A percentile compares a stretch with the other conserved stretches of the same genome.
These are phyloP conservation scores for Apeltes quadracus DNA, from an alignment of 2,113 vertebrate genomes.

Conservation along the genomic window DNA sequence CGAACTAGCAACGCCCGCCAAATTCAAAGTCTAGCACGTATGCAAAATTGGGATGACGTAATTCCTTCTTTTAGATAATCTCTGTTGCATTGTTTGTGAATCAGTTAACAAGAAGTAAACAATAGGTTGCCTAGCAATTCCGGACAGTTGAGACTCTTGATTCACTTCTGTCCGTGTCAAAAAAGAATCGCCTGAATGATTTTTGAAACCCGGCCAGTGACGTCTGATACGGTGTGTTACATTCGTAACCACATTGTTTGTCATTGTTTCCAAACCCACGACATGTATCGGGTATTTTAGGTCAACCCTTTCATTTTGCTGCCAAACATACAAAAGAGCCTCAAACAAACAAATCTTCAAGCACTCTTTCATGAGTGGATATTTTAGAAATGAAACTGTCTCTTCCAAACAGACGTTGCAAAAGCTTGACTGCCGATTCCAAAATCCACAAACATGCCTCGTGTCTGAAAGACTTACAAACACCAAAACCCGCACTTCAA, in stretches of 20 bases:
- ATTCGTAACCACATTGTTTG: constrained; percentile 44
- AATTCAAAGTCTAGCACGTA: not conserved
- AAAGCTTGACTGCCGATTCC: constrained; percentile 25
- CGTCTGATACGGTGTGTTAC: constrained; percentile 11
- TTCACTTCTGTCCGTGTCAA: constrained; percentile 11
- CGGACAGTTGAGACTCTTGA: not conserved
- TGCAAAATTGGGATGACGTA: not conserved
- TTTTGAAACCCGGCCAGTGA: constrained; percentile 24
- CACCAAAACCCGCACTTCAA: constrained; percentile 51
- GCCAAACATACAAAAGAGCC: constrained; percentile 44
- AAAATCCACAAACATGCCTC: constrained; percentile 36
- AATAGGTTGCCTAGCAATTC: not conserved
- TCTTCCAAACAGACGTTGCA: not conserved
- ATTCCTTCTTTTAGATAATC: not conserved
- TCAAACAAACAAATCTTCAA: constrained; percentile 48
- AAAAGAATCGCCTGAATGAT: constrained; percentile 15
- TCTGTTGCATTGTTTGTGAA: not conserved
- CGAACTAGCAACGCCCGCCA: not conserved
- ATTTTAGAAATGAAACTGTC: constrained; percentile 24
- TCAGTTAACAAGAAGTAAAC: not conserved
- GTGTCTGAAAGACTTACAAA: constrained; percentile 35
- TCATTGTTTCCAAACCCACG: constrained; percentile 44
- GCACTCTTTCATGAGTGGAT: constrained; percentile 14
- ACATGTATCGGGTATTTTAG: constrained; percentile 24
- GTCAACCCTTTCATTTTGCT: constrained; percentile 35